Conservation (phyloP, 2,888 invertebrate genomes). For the Malacosoma neustria region DNA sequence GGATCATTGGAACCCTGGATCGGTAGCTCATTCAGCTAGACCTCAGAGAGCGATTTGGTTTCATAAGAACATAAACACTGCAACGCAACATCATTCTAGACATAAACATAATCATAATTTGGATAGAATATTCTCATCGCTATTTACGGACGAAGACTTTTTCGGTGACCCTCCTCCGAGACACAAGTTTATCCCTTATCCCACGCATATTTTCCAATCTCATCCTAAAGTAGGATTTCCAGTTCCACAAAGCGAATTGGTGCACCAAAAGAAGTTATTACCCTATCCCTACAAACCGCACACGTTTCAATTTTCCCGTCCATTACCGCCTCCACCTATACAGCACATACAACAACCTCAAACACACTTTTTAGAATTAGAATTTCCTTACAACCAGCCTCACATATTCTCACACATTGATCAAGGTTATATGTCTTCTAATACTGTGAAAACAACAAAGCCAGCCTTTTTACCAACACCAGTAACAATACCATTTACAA, state of each 20-base stretch:
- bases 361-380: slow-evolving; percentile 4
- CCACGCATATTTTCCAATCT: slow-evolving; percentile 1
- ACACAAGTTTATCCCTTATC: slow-evolving; percentile 28
- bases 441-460: slow-evolving; percentile 40
- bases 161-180: slow-evolving; percentile 27
- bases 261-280: slow-evolving; percentile 37
- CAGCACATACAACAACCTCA: slow-evolving; percentile 18
- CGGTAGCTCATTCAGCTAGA: slow-evolving; percentile 21
- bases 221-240: background rate
- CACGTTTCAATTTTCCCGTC: slow-evolving; percentile 33
- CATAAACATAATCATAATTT: slow-evolving; percentile 34
- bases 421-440: slow-evolving; percentile 31
- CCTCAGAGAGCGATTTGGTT: slow-evolving; percentile 53
- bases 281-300: slow-evolving; percentile 41
- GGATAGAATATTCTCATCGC: slow-evolving; percentile 54
- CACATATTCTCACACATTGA: slow-evolving; percentile 20
- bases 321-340: slow-evolving; percentile 31
- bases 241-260: slow-evolving; percentile 16
- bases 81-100: slow-evolving; percentile 26
- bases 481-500: slow-evolving; percentile 14
- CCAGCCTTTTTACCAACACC: slow-evolving; percentile 51
- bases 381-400: slow-evolving; percentile 14
- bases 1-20: slow-evolving; percentile 21
- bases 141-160: slow-evolving; percentile 51
- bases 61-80: slow-evolving; percentile 46